These are phyloP conservation scores for Catharus minimus DNA, from an alignment of 2,113 vertebrate genomes.

Conservation along the genomic window DNA sequence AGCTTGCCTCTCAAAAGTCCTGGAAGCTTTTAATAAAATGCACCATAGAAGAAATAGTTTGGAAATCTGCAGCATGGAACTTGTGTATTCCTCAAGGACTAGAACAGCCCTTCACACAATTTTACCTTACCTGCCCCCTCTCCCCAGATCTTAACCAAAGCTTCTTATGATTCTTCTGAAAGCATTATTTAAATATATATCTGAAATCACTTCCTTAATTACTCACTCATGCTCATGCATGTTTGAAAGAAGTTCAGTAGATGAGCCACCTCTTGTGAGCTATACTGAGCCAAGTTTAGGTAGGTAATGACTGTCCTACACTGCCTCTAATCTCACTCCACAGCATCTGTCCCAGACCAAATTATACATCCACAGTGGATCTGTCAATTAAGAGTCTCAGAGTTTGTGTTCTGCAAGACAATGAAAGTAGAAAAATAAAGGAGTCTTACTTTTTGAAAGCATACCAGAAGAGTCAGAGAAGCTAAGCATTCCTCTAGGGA, in stretches of 20 bases:
- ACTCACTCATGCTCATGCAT: conserved; percentile 20
- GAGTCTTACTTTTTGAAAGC: not conserved
- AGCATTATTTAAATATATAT: conserved; percentile 1
- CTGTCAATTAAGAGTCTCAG: not conserved
- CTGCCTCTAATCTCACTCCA: not conserved
- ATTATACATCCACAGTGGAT: not conserved
- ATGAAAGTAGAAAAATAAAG: not conserved
- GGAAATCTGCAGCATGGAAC: not conserved
- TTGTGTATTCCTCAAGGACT: not conserved
- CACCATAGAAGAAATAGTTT: not conserved
- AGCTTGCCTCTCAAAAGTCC: not conserved
- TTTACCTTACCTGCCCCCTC: not conserved
- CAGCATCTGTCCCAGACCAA: not conserved
- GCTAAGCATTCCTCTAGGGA: conserved; percentile 30
- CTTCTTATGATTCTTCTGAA: not conserved
- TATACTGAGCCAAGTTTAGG: not conserved
- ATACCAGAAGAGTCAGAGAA: not conserved
- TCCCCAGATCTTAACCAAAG: not conserved
- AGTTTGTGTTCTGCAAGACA: not conserved
- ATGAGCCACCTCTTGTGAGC: not conserved
- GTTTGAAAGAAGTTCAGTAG: not conserved
- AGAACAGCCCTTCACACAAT: not conserved
- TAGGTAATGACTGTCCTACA: not conserved
- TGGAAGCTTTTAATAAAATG: not conserved
- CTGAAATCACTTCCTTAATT: conserved; percentile 23